Base-by-base conservation (phyloP, 53 echinoderm and acorn worm species). In the Glandiceps talaboti region DNA sequence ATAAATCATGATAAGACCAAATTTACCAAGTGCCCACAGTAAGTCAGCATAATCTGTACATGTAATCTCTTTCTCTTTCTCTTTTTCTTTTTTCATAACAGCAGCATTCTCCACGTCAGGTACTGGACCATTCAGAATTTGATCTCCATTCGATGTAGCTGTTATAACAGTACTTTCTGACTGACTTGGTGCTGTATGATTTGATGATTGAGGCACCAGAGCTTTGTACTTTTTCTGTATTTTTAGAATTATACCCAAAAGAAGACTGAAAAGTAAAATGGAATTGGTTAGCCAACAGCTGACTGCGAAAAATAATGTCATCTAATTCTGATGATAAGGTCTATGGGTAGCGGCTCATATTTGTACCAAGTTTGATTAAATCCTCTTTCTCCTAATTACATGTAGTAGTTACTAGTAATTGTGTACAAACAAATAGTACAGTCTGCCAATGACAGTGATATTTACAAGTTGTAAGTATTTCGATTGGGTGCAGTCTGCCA, bases 1-100 rank as follows among this genome's bases (percentile, higher is more conserved):
- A 75, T 96, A 96, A 1, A 81, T 27, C 90, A 96, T 81, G 29
- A 96, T 89, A 27, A 96, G 0, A 28, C 96, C 95, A 85, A 90
- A 96, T 81, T 91, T 92, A 25, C 90, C 90, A 73, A 96, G 64
- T 12, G 64, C 64, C 64, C 64, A 45, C 20, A 20, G 6, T 45
- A 45, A 6, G 6, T 45, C 64, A 45, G 20, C 64, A 20, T 45
- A 45, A 20, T 45, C 64, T 12, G 6, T 12, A 20, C 6, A 45
- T 31, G 31, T 14, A 31, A 32, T 1, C 31, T 14, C 1, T 78
- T 27, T 32, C 32, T 32, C 25, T 20, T 26, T n/a, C n/a, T n/a
- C n/a, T n/a, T n/a, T n/a, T 76, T 28, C 10, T 20, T 26, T 26
- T n/a, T 78, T 27, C 27, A 26, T 25, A 26, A 27, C 10, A 0